phyloP scores from a whole-genome alignment of 2,113 vertebrate species.

The Benitochromis conjunctus region DNA sequence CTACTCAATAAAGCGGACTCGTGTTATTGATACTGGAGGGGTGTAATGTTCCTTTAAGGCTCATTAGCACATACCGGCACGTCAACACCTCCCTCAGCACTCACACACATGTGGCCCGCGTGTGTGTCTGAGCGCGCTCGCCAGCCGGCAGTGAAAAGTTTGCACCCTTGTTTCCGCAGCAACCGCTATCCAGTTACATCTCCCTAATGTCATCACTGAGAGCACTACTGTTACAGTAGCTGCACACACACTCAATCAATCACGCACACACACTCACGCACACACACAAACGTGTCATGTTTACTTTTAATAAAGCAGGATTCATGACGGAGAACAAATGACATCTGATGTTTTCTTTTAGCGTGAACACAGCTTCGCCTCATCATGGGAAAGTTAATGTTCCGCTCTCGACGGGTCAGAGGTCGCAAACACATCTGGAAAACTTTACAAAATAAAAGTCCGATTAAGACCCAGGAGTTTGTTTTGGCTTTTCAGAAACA shows the following conservation, averaged over 20 bases:
- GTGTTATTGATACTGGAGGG: not conserved
- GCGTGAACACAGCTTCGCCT: not conserved
- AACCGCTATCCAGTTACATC: conserved; percentile 7
- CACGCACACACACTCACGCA: not conserved
- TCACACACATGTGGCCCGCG: not conserved
- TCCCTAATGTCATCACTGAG: not conserved
- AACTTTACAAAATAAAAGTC: not conserved
- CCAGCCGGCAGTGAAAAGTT: not conserved
- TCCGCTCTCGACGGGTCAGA: not conserved
- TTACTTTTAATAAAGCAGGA: conserved; percentile 25
- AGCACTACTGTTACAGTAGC: not conserved
- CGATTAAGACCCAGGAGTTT: not conserved
- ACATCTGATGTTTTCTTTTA: not conserved
- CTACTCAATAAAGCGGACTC: not conserved
- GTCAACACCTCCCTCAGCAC: not conserved
- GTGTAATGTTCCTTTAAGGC: conserved; percentile 9
- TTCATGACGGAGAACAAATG: not conserved
- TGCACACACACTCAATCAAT: not conserved
- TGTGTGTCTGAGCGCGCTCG: not conserved
- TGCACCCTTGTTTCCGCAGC: not conserved
- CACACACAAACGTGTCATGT: not conserved
- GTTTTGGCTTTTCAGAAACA: not conserved
- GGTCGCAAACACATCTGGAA: not conserved
- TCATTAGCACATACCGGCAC: conserved; percentile 20
- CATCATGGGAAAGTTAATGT: not conserved